These are phyloP conservation scores for Pteropus alecto DNA, from an alignment of 2,113 vertebrate species.

Conservation along the genomic window DNA sequence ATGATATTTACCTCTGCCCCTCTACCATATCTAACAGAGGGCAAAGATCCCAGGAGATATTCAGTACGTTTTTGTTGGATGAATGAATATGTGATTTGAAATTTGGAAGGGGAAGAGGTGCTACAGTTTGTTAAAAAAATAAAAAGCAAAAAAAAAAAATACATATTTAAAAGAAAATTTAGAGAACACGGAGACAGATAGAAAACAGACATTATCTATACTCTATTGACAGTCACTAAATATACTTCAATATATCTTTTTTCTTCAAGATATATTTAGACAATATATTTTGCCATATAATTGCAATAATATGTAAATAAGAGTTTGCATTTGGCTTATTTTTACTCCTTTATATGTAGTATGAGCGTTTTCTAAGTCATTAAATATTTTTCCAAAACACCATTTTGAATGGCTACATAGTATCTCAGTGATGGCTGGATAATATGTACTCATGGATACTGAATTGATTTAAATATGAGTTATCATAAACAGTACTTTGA, in stretches of 20 bases:
- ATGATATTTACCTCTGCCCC: background rate
- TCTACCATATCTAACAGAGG: background rate
- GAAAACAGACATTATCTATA: background rate
- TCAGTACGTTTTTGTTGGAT: background rate
- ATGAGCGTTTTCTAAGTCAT: background rate
- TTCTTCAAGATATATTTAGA: background rate
- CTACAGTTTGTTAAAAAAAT: background rate
- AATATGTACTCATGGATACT: background rate
- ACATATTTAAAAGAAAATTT: background rate
- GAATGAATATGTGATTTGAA: background rate
- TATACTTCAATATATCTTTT: background rate
- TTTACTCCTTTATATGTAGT: background rate
- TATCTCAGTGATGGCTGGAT: background rate
- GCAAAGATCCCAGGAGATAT: background rate
- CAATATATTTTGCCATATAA: background rate
- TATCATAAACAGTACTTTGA: background rate
- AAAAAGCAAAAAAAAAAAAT: background rate
- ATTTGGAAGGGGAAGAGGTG: background rate
- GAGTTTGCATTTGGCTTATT: background rate
- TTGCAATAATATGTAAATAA: background rate
- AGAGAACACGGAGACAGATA: background rate
- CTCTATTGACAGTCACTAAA: background rate
- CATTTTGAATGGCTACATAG: background rate
- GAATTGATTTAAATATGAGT: background rate
- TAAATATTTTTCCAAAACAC: conserved; percentile 17